Evolutionary conservation across 2,113 vertebrate species (phyloP).

Genomic region (Corapipo altera): DNA sequence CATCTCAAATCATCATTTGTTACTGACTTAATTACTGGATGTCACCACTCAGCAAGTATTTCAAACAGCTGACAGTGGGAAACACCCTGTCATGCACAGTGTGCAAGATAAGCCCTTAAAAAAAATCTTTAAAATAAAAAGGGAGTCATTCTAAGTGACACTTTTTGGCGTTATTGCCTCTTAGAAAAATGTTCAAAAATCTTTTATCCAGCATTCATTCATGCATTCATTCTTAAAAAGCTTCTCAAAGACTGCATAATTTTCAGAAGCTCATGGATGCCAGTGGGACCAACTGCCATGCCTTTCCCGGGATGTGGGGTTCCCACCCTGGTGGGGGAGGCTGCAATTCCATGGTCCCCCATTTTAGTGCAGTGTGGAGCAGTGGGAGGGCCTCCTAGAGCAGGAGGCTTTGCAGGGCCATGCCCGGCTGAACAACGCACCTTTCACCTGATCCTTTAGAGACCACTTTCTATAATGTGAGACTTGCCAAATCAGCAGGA

Average conservation of each 20-base stretch:
- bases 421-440: background rate
- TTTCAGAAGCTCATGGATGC: background rate
- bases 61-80: background rate
- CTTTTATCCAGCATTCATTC: background rate
- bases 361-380: background rate
- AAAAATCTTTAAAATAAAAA: background rate
- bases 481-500: background rate
- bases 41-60: background rate
- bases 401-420: background rate
- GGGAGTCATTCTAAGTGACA: background rate
- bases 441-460: background rate
- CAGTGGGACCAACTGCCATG: background rate
- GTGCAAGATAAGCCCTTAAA: background rate
- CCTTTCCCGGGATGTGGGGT: background rate
- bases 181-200: background rate
- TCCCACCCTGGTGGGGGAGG: background rate
- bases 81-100: background rate
- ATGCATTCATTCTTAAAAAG: background rate
- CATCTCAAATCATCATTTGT: background rate
- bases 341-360: background rate
- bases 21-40: background rate
- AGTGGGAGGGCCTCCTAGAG: background rate
- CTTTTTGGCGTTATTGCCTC: background rate
- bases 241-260: background rate
- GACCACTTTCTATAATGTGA: background rate